phyloP scores from a whole-genome alignment of 2,113 vertebrate species.

The Daphoenositta chrysoptera region DNA sequence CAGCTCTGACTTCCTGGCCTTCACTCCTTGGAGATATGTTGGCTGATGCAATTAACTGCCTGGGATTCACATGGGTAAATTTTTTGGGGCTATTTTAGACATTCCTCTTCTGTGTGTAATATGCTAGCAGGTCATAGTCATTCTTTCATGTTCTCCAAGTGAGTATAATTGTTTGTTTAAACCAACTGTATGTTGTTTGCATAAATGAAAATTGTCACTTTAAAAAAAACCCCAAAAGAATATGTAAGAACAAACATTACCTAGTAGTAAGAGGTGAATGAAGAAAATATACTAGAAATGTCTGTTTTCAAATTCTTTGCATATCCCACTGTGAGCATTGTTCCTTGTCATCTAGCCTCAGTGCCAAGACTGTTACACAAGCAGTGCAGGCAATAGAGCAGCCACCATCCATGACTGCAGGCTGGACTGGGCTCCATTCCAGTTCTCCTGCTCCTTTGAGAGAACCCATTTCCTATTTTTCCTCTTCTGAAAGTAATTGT shows the following conservation, averaged over 20 bases:
- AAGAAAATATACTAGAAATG: not conserved
- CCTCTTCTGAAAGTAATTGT: not conserved
- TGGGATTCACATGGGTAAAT: constrained; percentile 96
- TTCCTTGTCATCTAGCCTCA: not conserved
- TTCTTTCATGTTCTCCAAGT: not conserved
- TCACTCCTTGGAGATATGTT: constrained; percentile 96
- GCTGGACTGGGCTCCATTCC: not conserved
- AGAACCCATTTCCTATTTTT: not conserved
- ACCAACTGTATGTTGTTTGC: not conserved
- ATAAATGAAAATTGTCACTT: not conserved
- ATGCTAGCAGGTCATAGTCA: not conserved
- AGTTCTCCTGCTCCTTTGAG: not conserved
- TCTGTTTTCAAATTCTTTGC: not conserved
- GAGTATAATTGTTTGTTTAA: not conserved
- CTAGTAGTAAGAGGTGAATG: not conserved
- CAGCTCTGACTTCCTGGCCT: constrained; percentile 93
- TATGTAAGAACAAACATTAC: not conserved
- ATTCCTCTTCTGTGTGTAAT: not conserved
- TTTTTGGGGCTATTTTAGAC: not conserved
- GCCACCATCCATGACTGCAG: not conserved
- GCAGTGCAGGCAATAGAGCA: not conserved
- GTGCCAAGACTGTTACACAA: not conserved
- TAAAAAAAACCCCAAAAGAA: not conserved
- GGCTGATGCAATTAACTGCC: constrained; percentile 93
- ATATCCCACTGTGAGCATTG: not conserved